Evolutionary conservation across 2,797 vertebrate genomes (phyloP).

Genomic region (Acropternis orthonyx): DNA sequence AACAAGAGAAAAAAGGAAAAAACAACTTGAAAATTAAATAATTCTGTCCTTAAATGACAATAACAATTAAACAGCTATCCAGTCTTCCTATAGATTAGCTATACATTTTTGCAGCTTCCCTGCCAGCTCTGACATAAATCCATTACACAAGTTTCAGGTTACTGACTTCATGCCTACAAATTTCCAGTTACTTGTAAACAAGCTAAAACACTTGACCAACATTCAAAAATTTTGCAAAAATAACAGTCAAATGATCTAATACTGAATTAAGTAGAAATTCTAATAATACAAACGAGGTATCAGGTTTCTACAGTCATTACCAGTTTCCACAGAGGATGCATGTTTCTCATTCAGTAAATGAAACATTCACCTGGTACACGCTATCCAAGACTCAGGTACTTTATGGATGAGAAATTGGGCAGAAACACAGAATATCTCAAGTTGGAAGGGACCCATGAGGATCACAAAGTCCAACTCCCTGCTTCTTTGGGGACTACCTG

Average conservation of each 20-base stretch:
- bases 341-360: background rate
- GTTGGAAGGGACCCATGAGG: background rate
- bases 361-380: background rate
- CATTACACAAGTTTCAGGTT: conserved; percentile 77
- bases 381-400: background rate
- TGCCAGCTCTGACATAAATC: conserved; percentile 83
- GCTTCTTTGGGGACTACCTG: background rate
- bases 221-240: background rate
- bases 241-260: background rate
- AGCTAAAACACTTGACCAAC: conserved; percentile 19
- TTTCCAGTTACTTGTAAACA: conserved; percentile 44
- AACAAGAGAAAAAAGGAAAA: background rate
- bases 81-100: conserved; percentile 80
- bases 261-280: background rate
- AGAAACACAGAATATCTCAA: background rate
- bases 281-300: background rate
- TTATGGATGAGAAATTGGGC: background rate
- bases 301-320: background rate
- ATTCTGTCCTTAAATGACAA: conserved; percentile 62
- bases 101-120: conserved; percentile 82
- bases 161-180: conserved; percentile 79
- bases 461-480: background rate
- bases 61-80: conserved; percentile 55
- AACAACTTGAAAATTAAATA: conserved; percentile 40
- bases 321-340: background rate